Conservation (phyloP, 2,888 invertebrate genomes). For the Pecten maximus region DNA sequence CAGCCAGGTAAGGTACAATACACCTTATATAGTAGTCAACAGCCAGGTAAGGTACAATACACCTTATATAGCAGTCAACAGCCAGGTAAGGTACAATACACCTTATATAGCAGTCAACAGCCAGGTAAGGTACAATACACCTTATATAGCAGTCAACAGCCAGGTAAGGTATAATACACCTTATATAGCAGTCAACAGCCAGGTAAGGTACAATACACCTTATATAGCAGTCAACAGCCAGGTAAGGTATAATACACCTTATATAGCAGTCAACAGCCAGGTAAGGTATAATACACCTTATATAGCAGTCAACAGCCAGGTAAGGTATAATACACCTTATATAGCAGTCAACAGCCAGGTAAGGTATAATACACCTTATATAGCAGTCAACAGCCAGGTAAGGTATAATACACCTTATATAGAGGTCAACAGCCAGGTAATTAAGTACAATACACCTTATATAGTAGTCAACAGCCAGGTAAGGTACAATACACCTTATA, state of each 20-base stretch:
- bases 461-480: not conserved
- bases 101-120: not conserved
- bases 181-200: not conserved
- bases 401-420: not conserved
- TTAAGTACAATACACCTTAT: not conserved
- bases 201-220: not conserved
- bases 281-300: too few species aligned
- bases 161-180: not conserved
- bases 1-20: too few species aligned
- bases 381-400: not conserved
- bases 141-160: not conserved
- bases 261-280: too few species aligned
- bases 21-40: too few species aligned
- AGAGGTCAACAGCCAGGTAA: not conserved
- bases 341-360: not conserved
- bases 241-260: too few species aligned
- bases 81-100: not conserved
- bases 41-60: too few species aligned
- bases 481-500: not conserved
- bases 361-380: not conserved
- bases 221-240: not conserved
- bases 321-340: not conserved
- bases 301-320: not conserved
- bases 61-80: not conserved
- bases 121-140: not conserved